Evolutionary conservation across 2,888 invertebrate genomes (phyloP), one percentile per base, ranked within the genome.

Genomic region (Hoplodrina ambigua): DNA sequence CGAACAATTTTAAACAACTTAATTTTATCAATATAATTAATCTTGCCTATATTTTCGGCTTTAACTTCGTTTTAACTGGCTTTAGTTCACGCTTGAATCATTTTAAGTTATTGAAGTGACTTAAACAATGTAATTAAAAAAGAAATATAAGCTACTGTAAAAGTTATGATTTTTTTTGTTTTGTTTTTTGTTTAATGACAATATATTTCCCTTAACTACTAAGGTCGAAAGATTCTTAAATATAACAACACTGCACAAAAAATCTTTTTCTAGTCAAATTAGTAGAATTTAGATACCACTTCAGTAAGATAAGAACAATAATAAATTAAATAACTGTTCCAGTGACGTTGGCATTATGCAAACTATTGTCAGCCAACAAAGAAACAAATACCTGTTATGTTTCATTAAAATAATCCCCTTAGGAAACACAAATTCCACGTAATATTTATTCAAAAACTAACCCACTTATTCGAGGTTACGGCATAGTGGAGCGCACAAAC

Each of bases 361-460:
- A 80, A 83, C 62, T 72, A 72, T 72, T 71, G 67, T 64, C 61
- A 69, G 25, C 57, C 62, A 81, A 78, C 78, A 85, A 85, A 80
- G 80, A 83, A 84, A 85, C 77, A 80, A 85, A 85, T 85, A 80
- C 74, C 75, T 75, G 79, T 72, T 65, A 75, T 75, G 72, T 85
- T 85, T 83, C 80, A 85, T 84, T 85, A 84, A 81, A 85, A 80
- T 81, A 85, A 83, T 81, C 77, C 85, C 75, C 77, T 59, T 81
- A 75, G 80, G 75, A 80, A 85, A 80, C 81, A 81, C 80, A 81
- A 85, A 84, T 85, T 85, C 82, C 78, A 63, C 75, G 80, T 78
- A 77, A 85, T 78, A 85, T 85, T 85, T 83, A 86, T 85, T 85
- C 85, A 86, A 72, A 84, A 85, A 84, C 76, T 84, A 82, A 80